These are phyloP conservation scores for Chaenogobius annularis DNA, from an alignment of 2,113 vertebrate species.

Conservation along the genomic window DNA sequence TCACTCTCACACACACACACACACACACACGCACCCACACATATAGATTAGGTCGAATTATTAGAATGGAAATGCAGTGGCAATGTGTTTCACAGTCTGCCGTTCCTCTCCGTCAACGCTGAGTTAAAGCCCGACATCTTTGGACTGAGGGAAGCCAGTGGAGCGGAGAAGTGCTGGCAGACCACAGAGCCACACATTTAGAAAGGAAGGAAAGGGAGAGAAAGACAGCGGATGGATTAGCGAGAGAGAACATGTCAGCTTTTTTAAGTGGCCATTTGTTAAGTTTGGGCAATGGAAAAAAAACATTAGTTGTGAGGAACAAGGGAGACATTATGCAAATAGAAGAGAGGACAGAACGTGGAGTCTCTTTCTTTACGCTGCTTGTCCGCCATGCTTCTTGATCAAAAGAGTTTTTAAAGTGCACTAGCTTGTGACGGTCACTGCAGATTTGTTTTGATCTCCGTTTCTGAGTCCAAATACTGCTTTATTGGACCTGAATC, in stretches of 20 bases:
- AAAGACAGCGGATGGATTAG: conserved; percentile 53
- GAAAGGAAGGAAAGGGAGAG: conserved; percentile 1
- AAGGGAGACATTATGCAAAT: conserved; percentile 66
- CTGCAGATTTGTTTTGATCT: conserved; percentile 28
- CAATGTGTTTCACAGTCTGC: conserved; percentile 67
- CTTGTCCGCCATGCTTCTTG: conserved; percentile 34
- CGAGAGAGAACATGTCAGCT: conserved; percentile 64
- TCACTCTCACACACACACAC: neutral
- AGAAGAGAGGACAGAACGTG: conserved; percentile 44
- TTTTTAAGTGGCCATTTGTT: conserved; percentile 74
- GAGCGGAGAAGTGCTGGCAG: conserved; percentile 61
- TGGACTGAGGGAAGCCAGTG: conserved; percentile 57
- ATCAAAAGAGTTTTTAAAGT: conserved; percentile 54
- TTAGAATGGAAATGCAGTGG: conserved; percentile 68
- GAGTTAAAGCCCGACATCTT: conserved; percentile 68
- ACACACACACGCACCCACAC: conserved; percentile 28
- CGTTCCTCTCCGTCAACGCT: conserved; percentile 58
- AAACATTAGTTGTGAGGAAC: conserved; percentile 61
- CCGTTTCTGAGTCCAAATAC: conserved; percentile 35
- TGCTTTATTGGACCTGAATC: conserved; percentile 26
- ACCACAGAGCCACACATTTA: conserved; percentile 34
- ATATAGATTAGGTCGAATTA: conserved; percentile 59
- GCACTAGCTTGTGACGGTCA: conserved; percentile 45
- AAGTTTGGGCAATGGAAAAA: conserved; percentile 50
- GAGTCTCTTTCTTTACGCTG: conserved; percentile 7